These are phyloP conservation scores for Enteromius radiatus DNA, from an alignment of 2,797 vertebrate genomes.

Conservation along the genomic window DNA sequence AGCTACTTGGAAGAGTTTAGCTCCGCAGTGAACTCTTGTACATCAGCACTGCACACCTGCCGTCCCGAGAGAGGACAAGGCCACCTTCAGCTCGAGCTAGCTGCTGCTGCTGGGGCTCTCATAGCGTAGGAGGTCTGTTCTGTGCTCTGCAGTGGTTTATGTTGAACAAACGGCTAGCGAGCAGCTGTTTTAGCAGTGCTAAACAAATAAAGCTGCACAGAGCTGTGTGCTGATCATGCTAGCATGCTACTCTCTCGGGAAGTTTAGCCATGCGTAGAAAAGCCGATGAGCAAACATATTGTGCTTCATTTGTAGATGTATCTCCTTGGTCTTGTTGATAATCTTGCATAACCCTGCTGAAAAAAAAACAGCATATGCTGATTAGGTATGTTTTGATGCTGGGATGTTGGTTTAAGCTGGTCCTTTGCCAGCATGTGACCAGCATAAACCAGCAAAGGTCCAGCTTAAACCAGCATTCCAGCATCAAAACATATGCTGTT, in stretches of 20 bases:
- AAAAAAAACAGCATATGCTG: too few species aligned
- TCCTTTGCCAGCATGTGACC: too few species aligned
- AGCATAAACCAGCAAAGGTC: too few species aligned
- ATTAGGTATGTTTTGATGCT: too few species aligned
- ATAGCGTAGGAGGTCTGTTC: constrained; percentile 2
- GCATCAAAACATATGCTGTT: too few species aligned
- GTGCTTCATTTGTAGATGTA: not conserved
- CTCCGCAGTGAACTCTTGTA: constrained; percentile 58
- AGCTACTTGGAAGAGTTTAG: constrained; percentile 11
- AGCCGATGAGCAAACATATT: constrained; percentile 4
- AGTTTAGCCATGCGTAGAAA: constrained; percentile 7
- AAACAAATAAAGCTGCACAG: constrained; percentile 44
- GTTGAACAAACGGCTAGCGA: constrained; percentile 19
- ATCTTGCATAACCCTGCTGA: not conserved
- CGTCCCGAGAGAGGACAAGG: constrained; percentile 66
- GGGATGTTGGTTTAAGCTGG: too few species aligned
- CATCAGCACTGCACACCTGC: constrained; percentile 59
- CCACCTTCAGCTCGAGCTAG: constrained; percentile 27
- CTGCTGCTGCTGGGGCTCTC: constrained; percentile 14
- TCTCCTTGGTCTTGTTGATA: not conserved
- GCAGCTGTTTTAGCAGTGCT: constrained; percentile 39
- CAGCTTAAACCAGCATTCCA: too few species aligned
- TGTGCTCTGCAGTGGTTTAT: constrained; percentile 26
- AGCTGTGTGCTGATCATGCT: constrained; percentile 19
- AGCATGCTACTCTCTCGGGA: constrained; percentile 10